Base-by-base conservation (phyloP, 2,113 vertebrate genomes). In the Oryzias melastigma region DNA sequence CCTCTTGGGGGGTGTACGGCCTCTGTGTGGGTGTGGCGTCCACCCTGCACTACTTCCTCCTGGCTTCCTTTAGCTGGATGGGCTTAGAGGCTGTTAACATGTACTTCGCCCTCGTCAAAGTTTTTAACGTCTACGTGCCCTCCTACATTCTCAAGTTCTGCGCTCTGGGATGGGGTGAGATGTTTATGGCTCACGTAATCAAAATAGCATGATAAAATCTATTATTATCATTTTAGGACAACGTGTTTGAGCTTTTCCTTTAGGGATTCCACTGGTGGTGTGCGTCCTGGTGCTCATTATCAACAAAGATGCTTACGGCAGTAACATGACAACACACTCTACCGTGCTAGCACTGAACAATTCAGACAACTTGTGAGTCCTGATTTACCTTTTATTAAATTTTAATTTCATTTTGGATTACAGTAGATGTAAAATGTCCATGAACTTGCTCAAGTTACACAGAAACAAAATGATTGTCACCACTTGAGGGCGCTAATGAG, bases 41-140 rank as follows among this genome's bases (percentile, higher is more conserved):
- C 4, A 51, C 69, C 0, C 87, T 97, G 59, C 95, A 96, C 68
- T 98, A 95, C 72, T 96, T 94, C 82, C 90, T 98, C 51, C 89
- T 98, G 20, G 88, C 91, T 1, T 92, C 96, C 0, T 95, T 98
- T 75, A 94, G 91, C 0, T 96, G 95, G 95, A 97, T 97, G 95
- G 92, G 91, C 14, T 81, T 98, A 60, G 93, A 95, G 58, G 93
- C 94, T 0, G 71, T 96, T 17, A 93, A 96, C 73, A 94, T 96
- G 91, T 97, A 97, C 79, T 90, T 96, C 14, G 91, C 92, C 17
- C 82, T 98, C 2, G 85, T 98, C 68, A 95, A 93, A 90, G 95
- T 98, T 62, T 96, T 98, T 87, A 96, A 95, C 8, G 86, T 90
- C 79, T 98, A 97, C 7, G 73, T 96, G 53, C 91, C 92, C 4